phyloP scores from a whole-genome alignment of 2,888 invertebrate species.

The Hypsopygia costalis region DNA sequence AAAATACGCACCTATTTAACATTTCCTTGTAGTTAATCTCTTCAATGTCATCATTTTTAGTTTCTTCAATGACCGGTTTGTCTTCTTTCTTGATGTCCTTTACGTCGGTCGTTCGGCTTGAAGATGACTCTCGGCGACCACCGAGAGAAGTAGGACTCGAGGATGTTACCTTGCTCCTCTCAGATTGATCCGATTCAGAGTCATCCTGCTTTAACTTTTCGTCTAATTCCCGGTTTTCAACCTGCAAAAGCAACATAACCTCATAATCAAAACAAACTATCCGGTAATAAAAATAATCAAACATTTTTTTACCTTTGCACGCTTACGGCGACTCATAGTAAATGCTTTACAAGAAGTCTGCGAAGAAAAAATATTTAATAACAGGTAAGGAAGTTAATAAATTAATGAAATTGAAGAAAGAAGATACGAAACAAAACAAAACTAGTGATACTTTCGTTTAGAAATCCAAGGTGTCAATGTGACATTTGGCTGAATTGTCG shows the following conservation, averaged over 20 bases:
- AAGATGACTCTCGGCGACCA: slow-evolving; percentile 75
- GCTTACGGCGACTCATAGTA: slow-evolving; percentile 82
- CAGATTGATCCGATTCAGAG: slow-evolving; percentile 82
- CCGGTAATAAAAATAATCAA: slow-evolving; percentile 7
- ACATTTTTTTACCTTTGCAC: slow-evolving; percentile 62
- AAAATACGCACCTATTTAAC: slow-evolving; percentile 61
- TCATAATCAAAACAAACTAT: slow-evolving; percentile 30
- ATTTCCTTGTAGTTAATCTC: slow-evolving; percentile 77
- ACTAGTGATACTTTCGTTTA: slow-evolving; percentile 13
- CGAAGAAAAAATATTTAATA: background rate
- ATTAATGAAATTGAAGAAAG: slow-evolving; percentile 3
- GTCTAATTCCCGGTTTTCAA: slow-evolving; percentile 81
- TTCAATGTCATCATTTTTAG: slow-evolving; percentile 84
- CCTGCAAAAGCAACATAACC: slow-evolving; percentile 81
- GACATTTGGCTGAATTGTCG: too few relatives aligned
- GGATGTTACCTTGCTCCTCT: slow-evolving; percentile 80
- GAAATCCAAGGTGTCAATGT: too few relatives aligned
- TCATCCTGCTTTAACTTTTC: slow-evolving; percentile 84
- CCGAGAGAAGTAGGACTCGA: slow-evolving; percentile 78
- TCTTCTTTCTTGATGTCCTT: slow-evolving; percentile 74
- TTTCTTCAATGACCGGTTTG: slow-evolving; percentile 63
- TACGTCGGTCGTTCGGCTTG: slow-evolving; percentile 62
- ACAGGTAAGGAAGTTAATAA: too few relatives aligned
- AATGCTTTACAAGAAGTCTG: background rate
- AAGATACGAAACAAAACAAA: slow-evolving; percentile 19